These are phyloP conservation scores for Pan paniscus DNA, from an alignment of 2,113 vertebrate species.

Conservation along the genomic window DNA sequence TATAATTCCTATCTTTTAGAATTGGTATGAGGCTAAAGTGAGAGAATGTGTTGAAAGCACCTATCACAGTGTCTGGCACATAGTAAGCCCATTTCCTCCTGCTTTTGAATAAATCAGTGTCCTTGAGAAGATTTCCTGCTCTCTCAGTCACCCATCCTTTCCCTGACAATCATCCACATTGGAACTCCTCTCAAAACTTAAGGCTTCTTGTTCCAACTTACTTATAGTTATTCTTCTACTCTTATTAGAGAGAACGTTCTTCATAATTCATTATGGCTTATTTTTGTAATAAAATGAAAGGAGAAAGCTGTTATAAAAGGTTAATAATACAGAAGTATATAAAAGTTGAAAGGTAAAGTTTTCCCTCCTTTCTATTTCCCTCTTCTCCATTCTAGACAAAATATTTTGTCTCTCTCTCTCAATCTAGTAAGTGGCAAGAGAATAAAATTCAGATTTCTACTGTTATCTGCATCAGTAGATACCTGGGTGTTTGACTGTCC, in stretches of 20 bases:
- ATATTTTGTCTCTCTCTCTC: neutral
- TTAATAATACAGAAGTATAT: neutral
- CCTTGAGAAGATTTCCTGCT: neutral
- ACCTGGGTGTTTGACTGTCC: neutral
- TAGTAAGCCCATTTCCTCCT: neutral
- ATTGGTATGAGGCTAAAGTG: neutral
- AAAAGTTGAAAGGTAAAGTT: constrained; percentile 2
- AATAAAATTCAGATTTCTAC: neutral
- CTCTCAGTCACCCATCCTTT: neutral
- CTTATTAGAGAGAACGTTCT: neutral
- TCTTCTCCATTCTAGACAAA: neutral
- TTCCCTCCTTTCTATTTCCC: neutral
- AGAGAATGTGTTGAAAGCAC: neutral
- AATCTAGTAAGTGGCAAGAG: neutral
- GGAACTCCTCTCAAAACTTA: neutral
- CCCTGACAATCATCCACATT: neutral
- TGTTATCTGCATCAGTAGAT: neutral
- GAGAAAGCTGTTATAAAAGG: constrained; percentile 20
- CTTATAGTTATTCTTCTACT: neutral
- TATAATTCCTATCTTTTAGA: neutral
- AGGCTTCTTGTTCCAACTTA: neutral
- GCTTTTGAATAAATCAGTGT: neutral
- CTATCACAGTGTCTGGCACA: neutral
- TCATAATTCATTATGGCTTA: neutral
- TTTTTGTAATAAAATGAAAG: constrained; percentile 37